These are phyloP conservation scores for Psilanteris sp. DNA, from an alignment of 1,140 invertebrate genomes.

Conservation along the genomic window DNA sequence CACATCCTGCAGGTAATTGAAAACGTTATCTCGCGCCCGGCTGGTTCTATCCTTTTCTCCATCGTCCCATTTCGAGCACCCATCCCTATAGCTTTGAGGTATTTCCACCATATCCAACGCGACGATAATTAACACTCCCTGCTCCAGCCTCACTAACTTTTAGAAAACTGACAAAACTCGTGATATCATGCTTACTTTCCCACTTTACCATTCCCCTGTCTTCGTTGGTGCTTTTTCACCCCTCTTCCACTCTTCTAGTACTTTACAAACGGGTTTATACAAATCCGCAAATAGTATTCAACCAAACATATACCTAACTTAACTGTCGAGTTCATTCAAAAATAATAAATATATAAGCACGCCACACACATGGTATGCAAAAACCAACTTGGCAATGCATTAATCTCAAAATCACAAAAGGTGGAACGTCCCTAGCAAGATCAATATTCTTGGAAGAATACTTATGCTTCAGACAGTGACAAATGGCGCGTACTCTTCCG, in stretches of 20 bases:
- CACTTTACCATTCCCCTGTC: constrained; percentile 22
- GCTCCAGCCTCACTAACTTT: constrained; percentile 69
- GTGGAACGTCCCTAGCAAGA: constrained; percentile 36
- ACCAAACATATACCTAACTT: constrained; percentile 67
- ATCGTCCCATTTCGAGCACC: constrained; percentile 25
- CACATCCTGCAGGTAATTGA: constrained; percentile 80
- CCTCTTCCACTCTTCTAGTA: background rate
- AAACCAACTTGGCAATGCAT: constrained; percentile 10
- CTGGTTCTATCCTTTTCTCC: constrained; percentile 69
- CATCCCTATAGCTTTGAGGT: constrained; percentile 60
- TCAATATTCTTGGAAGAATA: constrained; percentile 75
- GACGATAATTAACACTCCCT: constrained; percentile 76
- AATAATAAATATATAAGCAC: constrained; percentile 41
- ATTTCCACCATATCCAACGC: constrained; percentile 66
- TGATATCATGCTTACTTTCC: constrained; percentile 65
- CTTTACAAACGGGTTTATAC: constrained; percentile 49
- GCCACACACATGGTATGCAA: constrained; percentile 1
- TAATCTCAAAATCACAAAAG: constrained; percentile 51
- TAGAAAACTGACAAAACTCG: constrained; percentile 75
- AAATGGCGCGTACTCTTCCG: constrained; percentile 72
- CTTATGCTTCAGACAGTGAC: constrained; percentile 76
- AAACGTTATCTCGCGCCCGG: constrained; percentile 79
- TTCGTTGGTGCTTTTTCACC: background rate
- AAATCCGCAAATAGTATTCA: constrained; percentile 66
- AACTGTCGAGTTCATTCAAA: constrained; percentile 54